A percentile compares a stretch with the other conserved stretches of the same genome.
These are phyloP conservation scores for Epinephelus moara DNA, from an alignment of 2,113 vertebrate genomes.

Conservation along the genomic window DNA sequence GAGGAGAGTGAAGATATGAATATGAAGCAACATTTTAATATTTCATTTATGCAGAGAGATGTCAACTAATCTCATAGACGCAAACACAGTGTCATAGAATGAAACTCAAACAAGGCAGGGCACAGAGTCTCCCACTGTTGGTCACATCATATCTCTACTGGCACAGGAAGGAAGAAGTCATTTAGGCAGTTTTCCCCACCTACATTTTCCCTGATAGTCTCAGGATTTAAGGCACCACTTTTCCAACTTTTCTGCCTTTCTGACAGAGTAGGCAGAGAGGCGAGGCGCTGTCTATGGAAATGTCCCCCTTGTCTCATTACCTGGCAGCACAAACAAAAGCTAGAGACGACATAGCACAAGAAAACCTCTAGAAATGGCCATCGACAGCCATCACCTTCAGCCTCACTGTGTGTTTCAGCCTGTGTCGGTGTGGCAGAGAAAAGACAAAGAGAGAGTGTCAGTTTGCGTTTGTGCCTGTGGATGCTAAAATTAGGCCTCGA, in stretches of 20 bases:
- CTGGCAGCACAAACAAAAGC: conserved; percentile 8
- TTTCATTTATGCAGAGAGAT: neutral
- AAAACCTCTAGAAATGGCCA: conserved; percentile 22
- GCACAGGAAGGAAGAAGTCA: conserved; percentile 21
- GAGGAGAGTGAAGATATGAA: neutral
- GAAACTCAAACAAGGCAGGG: neutral
- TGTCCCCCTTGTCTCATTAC: conserved; percentile 6
- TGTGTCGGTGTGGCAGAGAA: conserved; percentile 40
- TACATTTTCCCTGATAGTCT: neutral
- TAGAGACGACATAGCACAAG: neutral
- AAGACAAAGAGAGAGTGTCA: conserved; percentile 53
- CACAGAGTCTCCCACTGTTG: neutral
- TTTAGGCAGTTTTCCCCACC: neutral
- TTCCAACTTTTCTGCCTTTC: neutral
- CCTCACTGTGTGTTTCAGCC: conserved; percentile 13
- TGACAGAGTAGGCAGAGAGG: neutral
- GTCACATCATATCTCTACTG: conserved; percentile 1
- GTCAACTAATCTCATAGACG: neutral
- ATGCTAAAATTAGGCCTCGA: conserved; percentile 67
- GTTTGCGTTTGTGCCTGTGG: conserved; percentile 48
- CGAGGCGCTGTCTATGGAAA: neutral
- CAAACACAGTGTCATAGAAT: neutral
- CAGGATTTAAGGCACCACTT: conserved; percentile 10
- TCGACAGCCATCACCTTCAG: conserved; percentile 1
- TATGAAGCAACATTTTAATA: neutral